Base-by-base conservation (phyloP, 2,797 vertebrate species). In the Manis javanica region DNA sequence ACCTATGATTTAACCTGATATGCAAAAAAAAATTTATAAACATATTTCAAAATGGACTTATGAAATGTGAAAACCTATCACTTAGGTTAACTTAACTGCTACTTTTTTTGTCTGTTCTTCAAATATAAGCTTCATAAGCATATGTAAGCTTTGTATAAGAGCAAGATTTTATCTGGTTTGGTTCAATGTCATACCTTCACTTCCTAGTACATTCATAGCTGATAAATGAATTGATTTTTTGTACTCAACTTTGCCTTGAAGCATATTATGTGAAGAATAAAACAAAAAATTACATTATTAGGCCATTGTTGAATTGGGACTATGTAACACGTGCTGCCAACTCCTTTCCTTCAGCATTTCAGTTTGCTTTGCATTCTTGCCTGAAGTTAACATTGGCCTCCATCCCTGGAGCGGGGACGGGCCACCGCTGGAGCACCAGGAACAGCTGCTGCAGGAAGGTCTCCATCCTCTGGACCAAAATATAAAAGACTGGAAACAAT, bases 31-130 rank as follows among this genome's bases (percentile, higher is more conserved):
- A 37, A 86, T 53, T 82, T 63, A 34, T 87, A 91, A 79, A 59
- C 79, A 4, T 95, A 88, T 95, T 95, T 86, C 77, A 87, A 95
- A 85, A 72, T 59, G 31, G 57, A 79, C 66, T 69, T 92, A 79
- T 79, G 68, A 86, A 92, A 85, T n/a, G 16, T n/a, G 34, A 83
- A 71, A 86, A 16, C 5, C 16, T 96, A 29, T 81, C 46, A 46
- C 46, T 46, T 46, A 46, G 46, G 46, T 46, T 46, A 46, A 46
- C 46, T 46, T 12, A 46, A 46, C 11, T 46, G 1, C 34, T 82
- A 49, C 24, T 69, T 66, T 42, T 51, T 24, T 34, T 88, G 10
- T 59, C 81, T 87, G 85, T 96, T 39, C 18, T 39, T 37, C 37
- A 53, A 87, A 87, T 57, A 29, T 68, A 42, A 71, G 29, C 74